Percentiles rank a stretch among this genome's conserved stretches.
phyloP scores from a whole-genome alignment of 2,797 vertebrate genomes.

The Sebastes kiyomatsui region DNA sequence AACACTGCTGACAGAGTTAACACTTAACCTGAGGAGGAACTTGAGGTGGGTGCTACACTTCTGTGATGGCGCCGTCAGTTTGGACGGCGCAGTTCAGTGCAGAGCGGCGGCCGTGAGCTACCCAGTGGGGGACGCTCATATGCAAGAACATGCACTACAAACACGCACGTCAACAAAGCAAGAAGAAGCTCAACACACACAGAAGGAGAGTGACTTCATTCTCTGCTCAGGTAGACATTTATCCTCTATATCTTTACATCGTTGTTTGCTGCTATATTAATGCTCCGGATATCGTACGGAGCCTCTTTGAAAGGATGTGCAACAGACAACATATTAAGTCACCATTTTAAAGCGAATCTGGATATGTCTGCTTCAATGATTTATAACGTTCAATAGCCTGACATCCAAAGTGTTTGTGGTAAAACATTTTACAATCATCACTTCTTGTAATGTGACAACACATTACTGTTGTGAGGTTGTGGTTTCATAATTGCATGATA shows the following conservation, averaged over 20 bases:
- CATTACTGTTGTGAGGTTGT: constrained; percentile 1
- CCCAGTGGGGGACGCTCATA: background rate
- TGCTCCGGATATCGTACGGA: background rate
- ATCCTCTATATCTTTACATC: too few species aligned
- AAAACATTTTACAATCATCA: constrained; percentile 8
- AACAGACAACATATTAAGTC: background rate
- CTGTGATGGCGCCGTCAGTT: too few species aligned
- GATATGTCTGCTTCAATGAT: background rate
- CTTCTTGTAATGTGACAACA: constrained; percentile 23
- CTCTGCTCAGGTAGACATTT: background rate
- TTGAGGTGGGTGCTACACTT: too few species aligned
- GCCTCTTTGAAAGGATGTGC: background rate
- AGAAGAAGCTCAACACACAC: background rate
- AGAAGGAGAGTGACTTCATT: background rate
- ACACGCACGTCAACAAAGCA: background rate
- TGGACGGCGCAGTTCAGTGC: background rate
- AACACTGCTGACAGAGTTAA: background rate
- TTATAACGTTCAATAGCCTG: background rate
- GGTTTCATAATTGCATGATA: constrained; percentile 17
- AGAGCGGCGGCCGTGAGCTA: background rate
- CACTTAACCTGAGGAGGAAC: too few species aligned
- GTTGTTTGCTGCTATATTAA: background rate
- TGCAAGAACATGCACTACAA: background rate
- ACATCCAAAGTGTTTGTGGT: constrained; percentile 1
- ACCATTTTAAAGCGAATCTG: background rate